Evolutionary conservation across 2,113 vertebrate genomes (phyloP).

Genomic region (Perccottus glenii): DNA sequence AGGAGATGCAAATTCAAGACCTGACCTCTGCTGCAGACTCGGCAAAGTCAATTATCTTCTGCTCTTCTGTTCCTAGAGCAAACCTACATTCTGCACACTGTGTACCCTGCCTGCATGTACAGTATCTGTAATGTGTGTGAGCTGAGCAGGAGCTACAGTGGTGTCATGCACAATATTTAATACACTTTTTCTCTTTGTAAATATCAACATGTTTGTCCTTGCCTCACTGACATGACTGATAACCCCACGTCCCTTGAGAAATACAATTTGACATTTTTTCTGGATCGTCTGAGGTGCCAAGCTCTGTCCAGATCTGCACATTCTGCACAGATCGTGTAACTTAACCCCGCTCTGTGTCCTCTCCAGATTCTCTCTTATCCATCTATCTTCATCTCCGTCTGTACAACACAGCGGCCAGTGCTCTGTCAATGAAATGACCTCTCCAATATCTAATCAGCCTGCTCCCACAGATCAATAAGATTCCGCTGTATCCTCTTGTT

Average conservation of each 20-base stretch:
- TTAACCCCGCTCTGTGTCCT: slow-evolving; percentile 33
- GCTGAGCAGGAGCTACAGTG: neutral
- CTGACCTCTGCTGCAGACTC: slow-evolving; percentile 55
- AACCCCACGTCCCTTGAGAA: slow-evolving; percentile 42
- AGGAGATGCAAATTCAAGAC: slow-evolving; percentile 46
- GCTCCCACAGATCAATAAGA: slow-evolving; percentile 56
- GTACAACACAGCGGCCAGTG: neutral
- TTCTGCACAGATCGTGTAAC: slow-evolving; percentile 65
- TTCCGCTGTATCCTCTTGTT: slow-evolving; percentile 42
- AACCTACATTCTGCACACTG: neutral
- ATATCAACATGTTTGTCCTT: slow-evolving; percentile 5
- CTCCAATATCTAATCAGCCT: slow-evolving; percentile 37
- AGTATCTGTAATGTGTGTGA: neutral
- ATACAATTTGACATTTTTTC: slow-evolving; percentile 37
- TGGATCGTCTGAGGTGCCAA: slow-evolving; percentile 34
- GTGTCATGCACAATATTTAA: neutral
- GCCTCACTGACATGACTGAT: slow-evolving; percentile 43
- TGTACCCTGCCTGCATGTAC: neutral
- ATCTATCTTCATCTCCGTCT: slow-evolving; percentile 12
- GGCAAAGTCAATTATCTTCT: slow-evolving; percentile 55
- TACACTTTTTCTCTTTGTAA: neutral
- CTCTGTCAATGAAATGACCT: slow-evolving; percentile 51
- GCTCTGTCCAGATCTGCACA: slow-evolving; percentile 62
- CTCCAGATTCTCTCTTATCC: slow-evolving; percentile 26
- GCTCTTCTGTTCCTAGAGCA: neutral